Evolutionary conservation across 2,113 vertebrate genomes (phyloP), one percentile per base, ranked within the genome.

Genomic region (Amia ocellicauda): DNA sequence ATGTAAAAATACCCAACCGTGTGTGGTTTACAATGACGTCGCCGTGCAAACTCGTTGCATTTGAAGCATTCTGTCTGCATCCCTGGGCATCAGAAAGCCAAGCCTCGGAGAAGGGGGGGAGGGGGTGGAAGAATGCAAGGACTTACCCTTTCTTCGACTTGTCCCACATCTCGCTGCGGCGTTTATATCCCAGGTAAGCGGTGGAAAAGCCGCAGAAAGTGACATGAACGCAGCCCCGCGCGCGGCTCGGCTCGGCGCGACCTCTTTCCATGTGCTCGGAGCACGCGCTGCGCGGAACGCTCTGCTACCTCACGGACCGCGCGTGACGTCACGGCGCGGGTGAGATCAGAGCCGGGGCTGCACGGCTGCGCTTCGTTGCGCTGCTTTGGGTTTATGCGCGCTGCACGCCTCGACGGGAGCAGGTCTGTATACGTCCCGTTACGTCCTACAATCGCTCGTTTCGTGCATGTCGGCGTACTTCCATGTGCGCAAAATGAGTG

Each of bases 201-300:
- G 52, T 69, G 59, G 63, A 54, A 62, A 62, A 67, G 26, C 55
- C 51, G 43, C 63, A 59, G 58, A 22, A 53, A 19, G 26, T 56
- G 9, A 51, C 40, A 58, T 40, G 19, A 54, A 36, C 45, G 67
- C 74, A 72, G 70, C 71, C 72, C 73, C 76, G 71, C 9, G 64
- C 62, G 65, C 62, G 74, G 78, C 73, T 72, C 69, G 54, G 82
- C 73, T n/a, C n/a, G n/a, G n/a, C 79, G 80, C 74, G 65, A 79
- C 74, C 73, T 75, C 64, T 67, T 70, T 84, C 83, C 86, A 90
- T 83, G 88, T 86, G 88, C 88, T 85, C 80, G 62, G 74, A 80
- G 77, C 83, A 87, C 80, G 84, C 79, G 82, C 85, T 82, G 72
- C 69, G 42, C 58, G 68, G 66, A 56, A 74, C 72, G 74, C 69